Base-by-base conservation (phyloP, 1,140 invertebrate genomes). In the Ephestia elutella region DNA sequence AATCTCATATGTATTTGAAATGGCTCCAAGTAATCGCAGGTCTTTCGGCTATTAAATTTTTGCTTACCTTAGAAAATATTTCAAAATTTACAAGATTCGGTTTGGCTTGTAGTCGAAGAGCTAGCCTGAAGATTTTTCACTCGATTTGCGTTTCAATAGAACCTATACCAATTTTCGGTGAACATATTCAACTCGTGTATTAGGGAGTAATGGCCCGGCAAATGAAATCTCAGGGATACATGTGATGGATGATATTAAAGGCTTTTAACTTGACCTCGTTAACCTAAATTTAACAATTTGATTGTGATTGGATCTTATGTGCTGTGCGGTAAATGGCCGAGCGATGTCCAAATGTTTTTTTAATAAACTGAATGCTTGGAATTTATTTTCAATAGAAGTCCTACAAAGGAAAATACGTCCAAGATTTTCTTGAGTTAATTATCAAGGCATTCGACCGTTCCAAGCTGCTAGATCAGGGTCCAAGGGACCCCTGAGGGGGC, bases 101-200 rank as follows among this genome's bases (percentile, higher is more conserved):
- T 35, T 35, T 17, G 38, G 38, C n/a, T 15, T 9, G 4, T 32
- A 44, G 13, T 44, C 38, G 15, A 15, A 44, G n/a, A 44, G n/a
- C 38, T 44, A 13, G 38, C 38, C n/a, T 15, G n/a, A 44, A 44
- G n/a, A 44, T 44, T 44, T 44, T 44, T 5, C 38, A 44, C 13
- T 44, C 38, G 38, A 44, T 44, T 44, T 44, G 15, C 38, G 2
- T 44, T 10, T 44, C 2, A 44, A 44, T 44, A 44, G 13, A 44
- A 44, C 4, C 38, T 17, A 9, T 44, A 3, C 38, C 38, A 44
- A 44, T 44, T 32, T 44, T 44, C 38, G 38, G 38, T 44, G 38
- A 44, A 44, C 38, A 44, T 44, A 15, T 13, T 44, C n/a, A 44
- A 44, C 38, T 44, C 38, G n/a, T 44, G 38, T 44, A 44, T 44